Conservation (phyloP, 2,113 vertebrate genomes). For the Tachuris rubrigastra region DNA sequence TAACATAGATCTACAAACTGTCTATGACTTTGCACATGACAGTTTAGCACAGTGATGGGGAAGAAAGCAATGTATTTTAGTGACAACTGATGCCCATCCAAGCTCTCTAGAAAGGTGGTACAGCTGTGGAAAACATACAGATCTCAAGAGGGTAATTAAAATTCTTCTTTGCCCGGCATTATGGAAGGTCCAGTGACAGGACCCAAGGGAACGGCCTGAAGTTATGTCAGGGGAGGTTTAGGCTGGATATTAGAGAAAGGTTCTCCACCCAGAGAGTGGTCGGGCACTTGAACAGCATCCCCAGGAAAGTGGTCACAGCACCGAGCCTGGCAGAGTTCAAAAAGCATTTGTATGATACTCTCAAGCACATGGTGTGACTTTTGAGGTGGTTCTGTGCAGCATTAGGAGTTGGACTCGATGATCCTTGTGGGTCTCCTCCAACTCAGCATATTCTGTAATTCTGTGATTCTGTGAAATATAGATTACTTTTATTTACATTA, state of each 20-base stretch:
- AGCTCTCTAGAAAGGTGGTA: not conserved
- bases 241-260: not conserved
- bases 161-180: not conserved
- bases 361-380: not conserved
- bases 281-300: not conserved
- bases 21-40: not conserved
- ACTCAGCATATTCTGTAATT: not conserved
- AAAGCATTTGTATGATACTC: not conserved
- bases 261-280: not conserved
- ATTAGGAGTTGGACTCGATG: not conserved
- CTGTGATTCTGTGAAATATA: not conserved
- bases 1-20: not conserved
- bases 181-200: not conserved
- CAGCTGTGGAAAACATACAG: not conserved
- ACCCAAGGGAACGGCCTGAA: not conserved
- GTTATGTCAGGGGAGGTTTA: not conserved
- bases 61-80: not conserved
- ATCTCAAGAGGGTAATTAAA: not conserved
- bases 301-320: not conserved
- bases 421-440: not conserved
- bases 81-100: not conserved
- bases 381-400: not conserved
- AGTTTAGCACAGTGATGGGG: not conserved
- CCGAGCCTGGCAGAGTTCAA: not conserved
- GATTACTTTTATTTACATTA: not conserved